A percentile compares a stretch with the other conserved stretches of the same genome.
Conservation (phyloP, 2,888 invertebrate genomes). For the Eulithis testata region DNA sequence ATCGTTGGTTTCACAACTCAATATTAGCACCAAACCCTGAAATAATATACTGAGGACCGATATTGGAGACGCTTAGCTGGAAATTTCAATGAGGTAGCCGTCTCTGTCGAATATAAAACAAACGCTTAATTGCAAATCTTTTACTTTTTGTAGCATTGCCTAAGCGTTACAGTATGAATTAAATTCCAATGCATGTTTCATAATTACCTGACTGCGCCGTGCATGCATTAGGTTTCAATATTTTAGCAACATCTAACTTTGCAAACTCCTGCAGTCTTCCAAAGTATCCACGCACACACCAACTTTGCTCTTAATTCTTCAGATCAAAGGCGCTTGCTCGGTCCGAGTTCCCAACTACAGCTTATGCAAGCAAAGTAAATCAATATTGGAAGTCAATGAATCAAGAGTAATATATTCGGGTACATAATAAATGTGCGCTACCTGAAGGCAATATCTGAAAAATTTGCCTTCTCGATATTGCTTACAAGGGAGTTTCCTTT, state of each 20-base stretch:
- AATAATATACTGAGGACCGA: slow-evolving; percentile 77
- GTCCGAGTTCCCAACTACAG: slow-evolving; percentile 74
- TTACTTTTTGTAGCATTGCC: neutral
- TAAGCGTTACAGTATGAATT: slow-evolving; percentile 2
- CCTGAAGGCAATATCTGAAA: slow-evolving; percentile 85
- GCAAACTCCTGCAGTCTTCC: slow-evolving; percentile 46
- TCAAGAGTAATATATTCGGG: slow-evolving; percentile 85
- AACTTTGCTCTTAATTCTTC: slow-evolving; percentile 64
- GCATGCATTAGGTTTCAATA: slow-evolving; percentile 47
- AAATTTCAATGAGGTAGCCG: neutral
- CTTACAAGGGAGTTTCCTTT: slow-evolving; percentile 85
- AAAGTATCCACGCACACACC: slow-evolving; percentile 52
- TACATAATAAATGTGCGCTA: slow-evolving; percentile 85
- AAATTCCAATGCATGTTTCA: slow-evolving; percentile 19
- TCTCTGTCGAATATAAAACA: neutral
- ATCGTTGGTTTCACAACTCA: slow-evolving; percentile 81
- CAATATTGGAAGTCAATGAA: slow-evolving; percentile 85
- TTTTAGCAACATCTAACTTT: slow-evolving; percentile 38
- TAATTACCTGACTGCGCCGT: slow-evolving; percentile 26
- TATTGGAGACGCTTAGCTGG: slow-evolving; percentile 64
- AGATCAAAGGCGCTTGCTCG: slow-evolving; percentile 59
- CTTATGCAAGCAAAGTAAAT: slow-evolving; percentile 84
- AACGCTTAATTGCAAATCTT: too few species aligned
- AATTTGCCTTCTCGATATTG: slow-evolving; percentile 85
- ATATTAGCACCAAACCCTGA: slow-evolving; percentile 73